Percentiles rank a stretch among this genome's conserved stretches.
phyloP scores from a whole-genome alignment of 2,113 vertebrate genomes.

The mouse (Mus musculus) region GRCm39 chr13:93651001-93651500 shows the following conservation, averaged over 20 bases:
- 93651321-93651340: not conserved
- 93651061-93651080: not conserved
- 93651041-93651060: not conserved
- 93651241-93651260: no score
- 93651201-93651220: not conserved
- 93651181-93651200: no score
- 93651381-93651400: not conserved
- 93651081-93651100: not conserved
- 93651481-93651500: not conserved
- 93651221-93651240: not conserved
- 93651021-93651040: not conserved
- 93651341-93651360: not conserved
- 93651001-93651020: not conserved
- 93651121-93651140: not conserved
- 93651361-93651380: not conserved
- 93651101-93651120: not conserved
- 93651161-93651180: not conserved
- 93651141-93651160: not conserved
- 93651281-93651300: not conserved
- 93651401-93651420: not conserved
- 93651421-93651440: not conserved
- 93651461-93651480: not conserved
- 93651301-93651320: not conserved
- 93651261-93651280: not conserved
- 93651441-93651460: not conserved